Evolutionary conservation across 1,140 invertebrate species (phyloP).

Genomic region (Acromyrmex charruanus): DNA sequence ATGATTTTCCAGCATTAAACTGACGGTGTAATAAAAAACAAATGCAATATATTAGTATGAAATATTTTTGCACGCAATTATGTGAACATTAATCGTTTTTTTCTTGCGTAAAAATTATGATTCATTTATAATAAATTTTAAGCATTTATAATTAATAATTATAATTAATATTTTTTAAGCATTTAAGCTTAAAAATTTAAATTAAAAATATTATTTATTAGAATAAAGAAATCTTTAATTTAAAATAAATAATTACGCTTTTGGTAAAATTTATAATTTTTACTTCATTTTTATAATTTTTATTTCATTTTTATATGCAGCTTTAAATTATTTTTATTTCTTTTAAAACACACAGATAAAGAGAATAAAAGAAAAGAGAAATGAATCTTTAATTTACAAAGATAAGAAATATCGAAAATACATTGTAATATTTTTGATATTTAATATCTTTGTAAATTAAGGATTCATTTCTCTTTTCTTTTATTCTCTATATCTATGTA

Average conservation of each 20-base stretch:
- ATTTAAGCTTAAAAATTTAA: no score
- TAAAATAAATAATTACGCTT: constrained; percentile 8
- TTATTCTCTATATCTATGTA: no score
- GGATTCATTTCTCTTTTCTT: no score
- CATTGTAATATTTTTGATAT: neutral
- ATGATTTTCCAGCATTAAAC: neutral
- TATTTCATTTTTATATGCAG: no score
- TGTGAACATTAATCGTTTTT: neutral
- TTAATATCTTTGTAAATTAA: no score
- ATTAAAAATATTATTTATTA: neutral
- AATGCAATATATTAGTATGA: neutral
- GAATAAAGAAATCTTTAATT: neutral
- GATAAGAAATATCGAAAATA: neutral
- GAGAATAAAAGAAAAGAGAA: neutral
- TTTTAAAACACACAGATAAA: neutral
- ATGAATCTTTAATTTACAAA: neutral
- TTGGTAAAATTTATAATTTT: neutral
- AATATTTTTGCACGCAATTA: neutral
- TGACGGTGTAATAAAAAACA: neutral
- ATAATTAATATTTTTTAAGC: no score
- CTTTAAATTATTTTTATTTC: constrained; percentile 25
- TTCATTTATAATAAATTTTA: neutral
- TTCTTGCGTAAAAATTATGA: neutral
- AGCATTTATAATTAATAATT: no score
- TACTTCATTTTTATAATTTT: neutral